A percentile compares a stretch with the other conserved stretches of the same genome.
Conservation (phyloP, 2,797 vertebrate species). For the Menidia menidia region DNA sequence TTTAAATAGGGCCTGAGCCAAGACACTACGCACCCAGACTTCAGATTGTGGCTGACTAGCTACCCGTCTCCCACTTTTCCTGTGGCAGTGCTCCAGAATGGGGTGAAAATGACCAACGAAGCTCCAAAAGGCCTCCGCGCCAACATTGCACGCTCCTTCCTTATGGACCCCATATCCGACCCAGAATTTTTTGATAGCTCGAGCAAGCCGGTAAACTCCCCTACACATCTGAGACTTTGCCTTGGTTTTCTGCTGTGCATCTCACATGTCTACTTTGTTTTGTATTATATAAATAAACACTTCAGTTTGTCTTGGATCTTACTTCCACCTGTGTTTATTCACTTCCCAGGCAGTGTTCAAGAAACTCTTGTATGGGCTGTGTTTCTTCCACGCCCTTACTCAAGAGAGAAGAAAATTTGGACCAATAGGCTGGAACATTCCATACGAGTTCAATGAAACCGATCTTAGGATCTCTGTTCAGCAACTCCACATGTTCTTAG, state of each 20-base stretch:
- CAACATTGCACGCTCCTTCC: constrained; percentile 89
- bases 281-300: constrained; percentile 18
- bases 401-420: constrained; percentile 92
- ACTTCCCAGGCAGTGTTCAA: constrained; percentile 86
- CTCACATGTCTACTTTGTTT: constrained; percentile 20
- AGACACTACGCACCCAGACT: constrained; percentile 90
- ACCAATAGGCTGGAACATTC: constrained; percentile 93
- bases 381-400: constrained; percentile 91
- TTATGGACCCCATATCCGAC: constrained; percentile 92
- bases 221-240: not conserved
- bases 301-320: constrained; percentile 7
- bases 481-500: constrained; percentile 90
- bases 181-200: constrained; percentile 87
- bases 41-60: constrained; percentile 92
- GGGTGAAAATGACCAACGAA: constrained; percentile 95
- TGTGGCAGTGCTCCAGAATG: constrained; percentile 90
- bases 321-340: constrained; percentile 27
- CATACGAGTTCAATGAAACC: constrained; percentile 91
- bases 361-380: constrained; percentile 88
- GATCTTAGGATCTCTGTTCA: constrained; percentile 91
- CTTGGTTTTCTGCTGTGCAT: constrained; percentile 3
- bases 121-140: constrained; percentile 90
- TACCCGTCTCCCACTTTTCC: constrained; percentile 92
- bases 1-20: constrained; percentile 86
- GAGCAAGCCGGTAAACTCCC: constrained; percentile 85